phyloP scores from a whole-genome alignment of 2,113 vertebrate species.

The Sinosuthora webbiana region DNA sequence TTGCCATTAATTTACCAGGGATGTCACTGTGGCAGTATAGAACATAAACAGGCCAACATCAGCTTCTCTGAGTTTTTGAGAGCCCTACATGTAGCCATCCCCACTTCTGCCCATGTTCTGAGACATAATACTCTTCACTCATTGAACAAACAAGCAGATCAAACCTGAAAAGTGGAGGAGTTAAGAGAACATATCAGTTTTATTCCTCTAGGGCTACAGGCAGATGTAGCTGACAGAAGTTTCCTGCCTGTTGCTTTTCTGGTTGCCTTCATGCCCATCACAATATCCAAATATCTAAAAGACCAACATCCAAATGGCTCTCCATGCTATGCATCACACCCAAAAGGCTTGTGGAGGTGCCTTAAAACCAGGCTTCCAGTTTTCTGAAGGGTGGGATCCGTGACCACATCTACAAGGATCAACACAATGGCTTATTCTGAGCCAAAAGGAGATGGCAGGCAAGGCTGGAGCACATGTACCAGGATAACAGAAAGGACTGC shows the following conservation, averaged over 20 bases:
- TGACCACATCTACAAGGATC: not conserved
- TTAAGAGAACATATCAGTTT: not conserved
- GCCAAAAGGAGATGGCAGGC: not conserved
- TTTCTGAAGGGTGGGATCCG: not conserved
- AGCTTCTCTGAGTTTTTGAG: not conserved
- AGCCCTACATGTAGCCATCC: not conserved
- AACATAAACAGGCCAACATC: not conserved
- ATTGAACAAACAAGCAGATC: not conserved
- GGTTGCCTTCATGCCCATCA: not conserved
- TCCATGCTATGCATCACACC: not conserved
- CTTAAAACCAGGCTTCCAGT: not conserved
- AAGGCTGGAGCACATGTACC: not conserved
- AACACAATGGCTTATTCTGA: not conserved
- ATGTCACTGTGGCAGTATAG: not conserved
- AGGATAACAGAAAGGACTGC: not conserved
- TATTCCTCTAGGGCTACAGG: not conserved
- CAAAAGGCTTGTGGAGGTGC: not conserved
- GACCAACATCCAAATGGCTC: not conserved
- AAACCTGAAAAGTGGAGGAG: not conserved
- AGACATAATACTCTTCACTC: not conserved
- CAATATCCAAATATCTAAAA: not conserved
- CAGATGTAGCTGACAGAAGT: not conserved
- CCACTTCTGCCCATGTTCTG: not conserved
- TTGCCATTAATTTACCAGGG: not conserved
- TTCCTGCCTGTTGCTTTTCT: not conserved